Percentiles rank a stretch among this genome's conserved stretches.
These are phyloP conservation scores for Cladopsammia gracilis DNA, from an alignment of 64 coral and sea anemone species.

Conservation along the genomic window DNA sequence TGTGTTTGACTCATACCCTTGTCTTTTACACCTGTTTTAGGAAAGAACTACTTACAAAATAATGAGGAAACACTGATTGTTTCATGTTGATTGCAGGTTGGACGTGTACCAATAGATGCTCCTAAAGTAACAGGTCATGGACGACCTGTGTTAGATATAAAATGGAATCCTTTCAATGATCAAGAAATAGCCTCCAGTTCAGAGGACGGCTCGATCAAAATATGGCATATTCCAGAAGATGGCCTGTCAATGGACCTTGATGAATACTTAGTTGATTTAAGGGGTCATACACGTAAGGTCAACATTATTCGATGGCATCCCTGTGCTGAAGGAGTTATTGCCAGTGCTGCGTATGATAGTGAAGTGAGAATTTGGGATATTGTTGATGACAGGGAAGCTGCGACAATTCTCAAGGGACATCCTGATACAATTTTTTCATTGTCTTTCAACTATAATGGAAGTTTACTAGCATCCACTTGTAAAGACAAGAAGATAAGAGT, in stretches of 20 bases:
- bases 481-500: slow-evolving; percentile 99
- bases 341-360: slow-evolving; percentile 95
- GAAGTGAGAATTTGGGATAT: slow-evolving; percentile 96
- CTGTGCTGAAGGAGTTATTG: slow-evolving; percentile 86
- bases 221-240: slow-evolving; percentile 92
- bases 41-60: too few relatives aligned
- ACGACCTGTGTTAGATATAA: slow-evolving; percentile 81
- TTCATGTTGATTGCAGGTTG: slow-evolving; percentile 57
- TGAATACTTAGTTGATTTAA: slow-evolving; percentile 88
- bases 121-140: slow-evolving; percentile 91
- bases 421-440: slow-evolving; percentile 92
- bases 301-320: slow-evolving; percentile 97
- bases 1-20: too few relatives aligned
- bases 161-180: slow-evolving; percentile 99
- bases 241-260: slow-evolving; percentile 89
- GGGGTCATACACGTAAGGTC: slow-evolving; percentile 89
- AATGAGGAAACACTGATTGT: background rate
- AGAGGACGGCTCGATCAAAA: slow-evolving; percentile 92
- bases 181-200: slow-evolving; percentile 93
- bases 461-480: slow-evolving; percentile 90
- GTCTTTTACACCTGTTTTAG: too few relatives aligned
- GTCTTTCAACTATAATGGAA: slow-evolving; percentile 96
- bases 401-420: slow-evolving; percentile 92
- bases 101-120: slow-evolving; percentile 74
- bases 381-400: slow-evolving; percentile 73